Base-by-base conservation (phyloP, 2,113 vertebrate genomes). In the Danionella cerebrum region DNA sequence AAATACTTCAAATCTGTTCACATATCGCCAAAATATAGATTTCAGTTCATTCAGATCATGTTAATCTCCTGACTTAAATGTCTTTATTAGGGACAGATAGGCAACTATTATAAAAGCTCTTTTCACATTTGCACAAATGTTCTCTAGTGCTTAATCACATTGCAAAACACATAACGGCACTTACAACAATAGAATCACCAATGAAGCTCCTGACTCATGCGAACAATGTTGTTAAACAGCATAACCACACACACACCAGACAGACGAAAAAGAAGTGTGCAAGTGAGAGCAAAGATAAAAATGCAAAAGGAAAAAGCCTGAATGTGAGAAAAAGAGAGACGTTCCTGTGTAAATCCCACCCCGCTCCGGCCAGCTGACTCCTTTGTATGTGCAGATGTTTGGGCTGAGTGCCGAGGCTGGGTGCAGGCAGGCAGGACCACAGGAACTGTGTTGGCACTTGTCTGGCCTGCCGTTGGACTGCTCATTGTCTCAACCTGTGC, bases 301-400 rank as follows among this genome's bases (percentile, higher is more conserved):
- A 25, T 72, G 31, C 51, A 69, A 51, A 39, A 53, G 18, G 9
- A 16, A 81, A 85, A 79, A 86, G n/a, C 10, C 27, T 18, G 42
- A 55, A 45, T 51, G 79, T 79, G 83, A 86, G 29, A 57, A 24
- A 68, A 50, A 67, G 58, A 65, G 69, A 86, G 76, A 71, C 25
- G 83, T 90, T 93, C 76, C 82, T 78, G 54, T 83, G 81, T 86
- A 88, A 70, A 87, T 84, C 66, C 77, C 77, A 78, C 90, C 91
- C 89, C 85, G 86, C 89, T 70, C 65, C 86, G 89, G 89, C 90
- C 89, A 91, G 83, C 80, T 54, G 80, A 87, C 83, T 84, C 90
- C 92, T 94, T 95, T 96, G 93, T 98, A 89, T 86, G 89, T 90
- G 91, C 92, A 96, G 93, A 94, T 96, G 94, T 97, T 93, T 90